Base-by-base conservation (phyloP, 2,888 invertebrate genomes). In the Erebia ligea region DNA sequence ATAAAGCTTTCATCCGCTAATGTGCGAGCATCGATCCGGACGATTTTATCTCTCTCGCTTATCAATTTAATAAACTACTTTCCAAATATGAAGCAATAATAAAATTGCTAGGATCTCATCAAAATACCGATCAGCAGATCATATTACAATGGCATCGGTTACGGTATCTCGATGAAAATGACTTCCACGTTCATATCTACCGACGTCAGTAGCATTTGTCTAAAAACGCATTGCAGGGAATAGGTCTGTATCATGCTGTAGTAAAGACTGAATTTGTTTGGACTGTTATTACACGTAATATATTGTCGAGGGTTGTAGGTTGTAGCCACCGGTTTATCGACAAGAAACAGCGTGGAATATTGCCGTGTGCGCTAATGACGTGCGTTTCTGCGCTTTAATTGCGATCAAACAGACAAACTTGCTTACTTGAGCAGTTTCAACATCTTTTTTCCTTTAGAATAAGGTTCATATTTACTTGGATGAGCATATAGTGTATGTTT, bases 261-360 rank as follows among this genome's bases (percentile, higher is more conserved):
- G 9, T 61, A 72, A 70, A 63, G 57, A 45, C 52, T 25, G 64
- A 68, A 64, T 56, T 73, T 45, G 34, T 17, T 65, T 42, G 69
- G 42, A 9, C 59, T 9, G 25, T 57, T 59, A 70, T 62, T 61
- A 15, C 50, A 59, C 50, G 42, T 65, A 40, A 50, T 48, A 72
- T 70, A 69, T 66, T 42, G 61, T 68, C 69, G 67, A 68, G 62
- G 62, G 69, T 68, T 70, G 75, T 69, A 61, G 69, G 69, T 42
- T 77, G 79, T 78, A 78, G 72, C 76, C 79, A 80, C 81, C 81
- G 81, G 81, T 81, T 81, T 78, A 76, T 77, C 75, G 61, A 79
- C 85, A 91, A 92, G 90, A 92, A 91, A 81, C 84, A 90, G 84
- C 92, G 92, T 92, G 92, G 92, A 92, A 91, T 92, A 92, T 92